Base-by-base conservation (phyloP, 2,113 vertebrate genomes). In the Greenwoodochromis staneri region DNA sequence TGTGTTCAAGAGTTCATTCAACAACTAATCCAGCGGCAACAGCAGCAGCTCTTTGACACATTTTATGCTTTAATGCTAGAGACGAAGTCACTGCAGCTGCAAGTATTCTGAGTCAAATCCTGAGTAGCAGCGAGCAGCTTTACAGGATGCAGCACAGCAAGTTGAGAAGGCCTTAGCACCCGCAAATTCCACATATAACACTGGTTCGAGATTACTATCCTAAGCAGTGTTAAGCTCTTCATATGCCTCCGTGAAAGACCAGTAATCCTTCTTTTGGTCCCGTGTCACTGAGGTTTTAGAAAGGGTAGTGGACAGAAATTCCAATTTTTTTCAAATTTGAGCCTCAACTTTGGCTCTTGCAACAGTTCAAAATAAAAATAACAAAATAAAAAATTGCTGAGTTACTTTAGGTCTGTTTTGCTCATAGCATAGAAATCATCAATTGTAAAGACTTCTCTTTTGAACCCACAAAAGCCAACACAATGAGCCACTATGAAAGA, bases 1-100 rank as follows among this genome's bases (percentile, higher is more conserved):
- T 87, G 59, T 85, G 80, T 54, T 92, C 53, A 55, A 3, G 9
- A 73, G 86, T 84, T 89, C 81, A 82, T 85, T 89, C 80, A 89
- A 88, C 91, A 81, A 91, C 86, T 73, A 36, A 91, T 91, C 40
- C 83, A 86, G 78, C 51, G 42, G 82, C 53, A 63, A 88, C n/a
- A 87, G 90, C 89, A 73, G 89, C 40, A 87, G 87, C 90, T 92
- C 21, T 92, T 88, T 94, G 89, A 91, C 93, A 90, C 38, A 31
- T 87, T 92, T 91, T 86, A 80, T 53, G 17, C 83, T 86, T 47
- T 83, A 34, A 84, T 69, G 47, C 61, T 66, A 45, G 47, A 84
- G 59, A 89, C 4, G 27, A 78, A 80, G 82, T 87, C 73, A 59
- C 61, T 63, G 42, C 85, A 66, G 86, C 82, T 38, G 85, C 8